A percentile compares a stretch with the other conserved stretches of the same genome.
Evolutionary conservation across 2,797 vertebrate species (phyloP).

Genomic region (Tokudaia muenninki): DNA sequence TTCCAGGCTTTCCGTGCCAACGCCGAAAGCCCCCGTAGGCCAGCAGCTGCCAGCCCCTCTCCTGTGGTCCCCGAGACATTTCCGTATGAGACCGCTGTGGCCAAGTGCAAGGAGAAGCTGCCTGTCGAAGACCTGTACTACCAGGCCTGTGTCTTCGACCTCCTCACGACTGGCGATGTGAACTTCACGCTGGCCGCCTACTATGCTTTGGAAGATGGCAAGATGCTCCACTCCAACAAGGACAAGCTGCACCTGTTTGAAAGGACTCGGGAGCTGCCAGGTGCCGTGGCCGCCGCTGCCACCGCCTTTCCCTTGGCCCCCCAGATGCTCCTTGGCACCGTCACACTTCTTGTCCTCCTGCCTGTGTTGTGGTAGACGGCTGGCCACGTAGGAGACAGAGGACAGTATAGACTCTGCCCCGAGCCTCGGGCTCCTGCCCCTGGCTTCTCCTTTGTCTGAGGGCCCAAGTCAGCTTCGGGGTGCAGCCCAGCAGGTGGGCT

Average conservation of each 20-base stretch:
- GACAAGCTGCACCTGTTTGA: constrained; percentile 95
- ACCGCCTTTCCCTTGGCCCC: not conserved
- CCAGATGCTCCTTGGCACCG: constrained; percentile 83
- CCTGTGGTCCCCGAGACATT: constrained; percentile 86
- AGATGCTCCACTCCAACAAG: constrained; percentile 97
- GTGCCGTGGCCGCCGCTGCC: constrained; percentile 73
- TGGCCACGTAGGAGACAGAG: not conserved
- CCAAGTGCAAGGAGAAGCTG: constrained; percentile 96
- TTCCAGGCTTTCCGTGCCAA: constrained; percentile 89
- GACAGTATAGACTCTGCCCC: not conserved
- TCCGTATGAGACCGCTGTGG: constrained; percentile 93
- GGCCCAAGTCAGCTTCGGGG: not conserved
- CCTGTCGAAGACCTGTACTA: constrained; percentile 98
- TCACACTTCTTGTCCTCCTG: constrained; percentile 86
- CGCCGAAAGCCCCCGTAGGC: constrained; percentile 85
- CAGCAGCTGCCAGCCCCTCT: constrained; percentile 75
- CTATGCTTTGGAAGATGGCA: constrained; percentile 98
- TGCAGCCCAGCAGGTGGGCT: not conserved
- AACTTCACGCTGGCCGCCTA: constrained; percentile 99
- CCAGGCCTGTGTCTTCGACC: constrained; percentile 98
- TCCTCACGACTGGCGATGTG: constrained; percentile 96
- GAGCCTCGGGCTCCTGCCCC: not conserved
- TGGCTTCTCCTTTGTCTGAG: not conserved
- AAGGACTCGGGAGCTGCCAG: constrained; percentile 88
- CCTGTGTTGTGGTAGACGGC: constrained; percentile 87